Evolutionary conservation across 2,113 vertebrate species (phyloP).

Genomic region (Myxocyprinus asiaticus): DNA sequence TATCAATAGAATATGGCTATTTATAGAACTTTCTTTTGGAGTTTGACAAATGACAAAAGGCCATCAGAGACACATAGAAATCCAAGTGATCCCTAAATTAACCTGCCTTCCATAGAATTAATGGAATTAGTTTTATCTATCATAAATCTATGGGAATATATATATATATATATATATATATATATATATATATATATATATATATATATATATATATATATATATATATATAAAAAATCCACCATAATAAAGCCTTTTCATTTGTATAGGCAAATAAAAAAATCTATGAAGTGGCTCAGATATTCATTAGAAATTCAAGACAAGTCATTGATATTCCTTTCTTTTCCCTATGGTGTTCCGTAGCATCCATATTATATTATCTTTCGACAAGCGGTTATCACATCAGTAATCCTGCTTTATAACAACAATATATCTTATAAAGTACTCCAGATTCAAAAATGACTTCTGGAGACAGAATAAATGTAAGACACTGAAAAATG

Average conservation of each 20-base stretch:
- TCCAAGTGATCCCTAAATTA: neutral
- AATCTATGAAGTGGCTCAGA: conserved; percentile 23
- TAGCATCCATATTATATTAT: conserved; percentile 17
- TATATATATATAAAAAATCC: neutral
- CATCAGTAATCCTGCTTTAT: conserved; percentile 26
- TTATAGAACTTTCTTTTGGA: neutral
- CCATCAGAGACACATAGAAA: neutral
- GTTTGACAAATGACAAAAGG: conserved; percentile 28
- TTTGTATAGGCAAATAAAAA: conserved; percentile 2
- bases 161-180: too few relatives aligned
- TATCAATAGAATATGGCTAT: neutral
- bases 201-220: too few relatives aligned
- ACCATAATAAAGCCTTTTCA: conserved; percentile 21
- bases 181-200: too few relatives aligned
- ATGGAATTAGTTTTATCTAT: conserved; percentile 3
- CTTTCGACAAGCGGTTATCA: conserved; percentile 10
- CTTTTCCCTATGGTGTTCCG: neutral
- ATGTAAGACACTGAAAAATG: conserved; percentile 18
- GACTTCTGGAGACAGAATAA: conserved; percentile 1
- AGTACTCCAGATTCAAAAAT: conserved; percentile 32
- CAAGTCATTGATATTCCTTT: conserved; percentile 24
- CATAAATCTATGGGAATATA: conserved; percentile 9
- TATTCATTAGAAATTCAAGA: conserved; percentile 19
- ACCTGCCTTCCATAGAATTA: neutral
- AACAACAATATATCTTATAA: conserved; percentile 20